Percentiles rank a stretch among this genome's conserved stretches.
These are phyloP conservation scores for Dione juno DNA, from an alignment of 2,888 invertebrate species.

Conservation along the genomic window DNA sequence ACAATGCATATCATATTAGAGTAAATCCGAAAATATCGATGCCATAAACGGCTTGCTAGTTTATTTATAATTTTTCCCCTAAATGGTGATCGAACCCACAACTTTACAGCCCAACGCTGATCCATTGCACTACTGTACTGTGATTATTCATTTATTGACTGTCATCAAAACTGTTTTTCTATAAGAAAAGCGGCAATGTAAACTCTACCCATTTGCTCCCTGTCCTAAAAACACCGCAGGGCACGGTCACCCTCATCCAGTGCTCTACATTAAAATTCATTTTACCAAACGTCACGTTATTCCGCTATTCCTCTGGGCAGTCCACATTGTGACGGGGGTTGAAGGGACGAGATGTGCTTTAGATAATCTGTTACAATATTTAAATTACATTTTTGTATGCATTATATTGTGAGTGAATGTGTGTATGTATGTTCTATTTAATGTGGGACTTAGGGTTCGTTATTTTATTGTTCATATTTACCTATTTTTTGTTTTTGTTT, in stretches of 20 bases:
- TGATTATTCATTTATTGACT: too few relatives aligned
- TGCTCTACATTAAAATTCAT: conserved; percentile 59
- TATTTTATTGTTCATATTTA: neutral
- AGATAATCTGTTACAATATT: conserved; percentile 33
- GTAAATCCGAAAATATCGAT: too few relatives aligned
- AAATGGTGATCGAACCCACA: too few relatives aligned
- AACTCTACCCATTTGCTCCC: too few relatives aligned
- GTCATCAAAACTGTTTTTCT: neutral
- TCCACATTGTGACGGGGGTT: conserved; percentile 17
- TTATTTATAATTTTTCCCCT: too few relatives aligned
- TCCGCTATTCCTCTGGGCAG: conserved; percentile 50
- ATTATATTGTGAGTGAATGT: neutral
- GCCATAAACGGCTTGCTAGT: too few relatives aligned
- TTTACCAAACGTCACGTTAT: conserved; percentile 61
- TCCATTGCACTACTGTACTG: too few relatives aligned
- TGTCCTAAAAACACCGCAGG: conserved; percentile 36
- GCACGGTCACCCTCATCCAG: conserved; percentile 32
- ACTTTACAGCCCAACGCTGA: too few relatives aligned
- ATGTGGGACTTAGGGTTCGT: too few relatives aligned
- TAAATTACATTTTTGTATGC: conserved; percentile 35
- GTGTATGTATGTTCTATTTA: neutral
- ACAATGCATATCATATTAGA: too few relatives aligned
- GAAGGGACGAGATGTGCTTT: conserved; percentile 30
- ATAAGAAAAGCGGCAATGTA: neutral
- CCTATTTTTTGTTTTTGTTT: too few relatives aligned